Evolutionary conservation across 2,113 vertebrate genomes (phyloP), one percentile per base, ranked within the genome.

Genomic region (Lagopus muta): DNA sequence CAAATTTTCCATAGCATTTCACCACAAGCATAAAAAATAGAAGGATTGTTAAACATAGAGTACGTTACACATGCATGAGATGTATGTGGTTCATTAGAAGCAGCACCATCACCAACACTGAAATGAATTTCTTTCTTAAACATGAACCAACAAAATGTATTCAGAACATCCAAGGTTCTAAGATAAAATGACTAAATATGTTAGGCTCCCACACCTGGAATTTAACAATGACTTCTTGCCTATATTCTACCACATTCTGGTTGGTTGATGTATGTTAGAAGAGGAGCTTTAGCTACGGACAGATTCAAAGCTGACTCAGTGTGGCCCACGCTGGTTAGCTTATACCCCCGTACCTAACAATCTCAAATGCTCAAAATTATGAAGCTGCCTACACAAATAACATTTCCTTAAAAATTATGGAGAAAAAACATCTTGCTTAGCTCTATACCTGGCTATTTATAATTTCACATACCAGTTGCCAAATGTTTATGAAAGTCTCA

Each of bases 1-100:
- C 28, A 77, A 5, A 82, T 82, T 89, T 91, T 74, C 71, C 42
- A 86, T 91, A 88, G 25, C 70, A 71, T 85, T 80, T 91, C 64
- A 89, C 64, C 72, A 43, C 50, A 80, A 57, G 38, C 32, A 61
- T 58, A 65, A 67, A 90, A 90, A 79, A 1, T 18, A 84, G 47
- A 75, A 78, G n/a, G n/a, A 64, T 66, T 57, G 16, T 58, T 43
- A 83, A 85, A 74, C 40, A 54, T 1, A 10, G n/a, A 10, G n/a
- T 2, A 70, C 13, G 36, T 62, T 71, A 67, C 55, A 47, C 16
- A 57, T 72, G 48, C 52, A 76, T 10, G 36, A 67, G 82, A 65
- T 75, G 50, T 76, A 54, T 75, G 17, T 2, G 5, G 52, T 43
- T 79, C 67, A 62, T 52, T 84, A 73, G 77, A 79, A 67, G 34